Evolutionary conservation across 2,797 vertebrate species (phyloP).

Genomic region (Pangasius macronema): DNA sequence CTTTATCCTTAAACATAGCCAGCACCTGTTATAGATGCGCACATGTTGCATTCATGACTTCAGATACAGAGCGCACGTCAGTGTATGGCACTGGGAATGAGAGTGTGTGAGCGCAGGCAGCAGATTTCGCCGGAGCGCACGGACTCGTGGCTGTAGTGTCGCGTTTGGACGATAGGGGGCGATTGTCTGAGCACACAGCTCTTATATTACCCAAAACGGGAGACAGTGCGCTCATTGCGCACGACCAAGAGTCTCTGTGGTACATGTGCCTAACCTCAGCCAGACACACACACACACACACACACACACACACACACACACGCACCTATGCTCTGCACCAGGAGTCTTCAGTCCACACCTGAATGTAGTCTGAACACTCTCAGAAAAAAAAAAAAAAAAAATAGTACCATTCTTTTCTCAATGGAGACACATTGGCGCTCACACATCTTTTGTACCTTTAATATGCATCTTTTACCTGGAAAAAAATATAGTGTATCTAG

Average conservation of each 20-base stretch:
- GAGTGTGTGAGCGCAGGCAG: background rate
- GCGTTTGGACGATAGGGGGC: conserved; percentile 61
- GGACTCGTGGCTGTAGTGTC: conserved; percentile 45
- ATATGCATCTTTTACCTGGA: background rate
- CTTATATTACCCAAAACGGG: conserved; percentile 36
- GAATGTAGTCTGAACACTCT: background rate
- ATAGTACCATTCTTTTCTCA: background rate
- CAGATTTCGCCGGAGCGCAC: background rate
- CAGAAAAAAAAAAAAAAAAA: background rate
- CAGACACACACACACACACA: background rate
- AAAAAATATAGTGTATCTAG: background rate
- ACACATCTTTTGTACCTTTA: background rate
- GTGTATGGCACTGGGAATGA: background rate
- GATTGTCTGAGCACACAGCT: conserved; percentile 54
- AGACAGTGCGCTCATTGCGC: conserved; percentile 37
- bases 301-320: background rate
- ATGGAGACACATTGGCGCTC: too few relatives aligned
- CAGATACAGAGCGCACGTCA: background rate
- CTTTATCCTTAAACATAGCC: background rate
- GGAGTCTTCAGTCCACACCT: background rate
- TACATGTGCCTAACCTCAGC: background rate
- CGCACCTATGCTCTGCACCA: background rate
- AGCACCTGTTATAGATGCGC: background rate
- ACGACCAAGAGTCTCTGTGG: background rate
- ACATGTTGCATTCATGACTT: conserved; percentile 21